These are phyloP conservation scores for Myripristis murdjan DNA, from an alignment of 2,797 vertebrate genomes.

Conservation along the genomic window DNA sequence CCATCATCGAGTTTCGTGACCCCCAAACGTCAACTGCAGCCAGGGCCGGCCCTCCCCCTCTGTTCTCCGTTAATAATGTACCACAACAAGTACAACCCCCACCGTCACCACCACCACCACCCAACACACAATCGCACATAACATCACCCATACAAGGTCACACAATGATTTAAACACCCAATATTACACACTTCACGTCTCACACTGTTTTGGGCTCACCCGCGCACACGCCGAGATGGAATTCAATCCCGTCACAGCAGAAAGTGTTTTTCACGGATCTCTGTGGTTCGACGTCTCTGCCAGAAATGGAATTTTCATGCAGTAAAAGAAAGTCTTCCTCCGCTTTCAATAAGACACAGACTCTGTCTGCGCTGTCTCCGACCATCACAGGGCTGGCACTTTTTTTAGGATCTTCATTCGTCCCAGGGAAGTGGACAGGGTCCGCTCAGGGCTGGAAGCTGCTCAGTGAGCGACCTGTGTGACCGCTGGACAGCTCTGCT, in stretches of 20 bases:
- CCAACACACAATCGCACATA: slow-evolving; percentile 35
- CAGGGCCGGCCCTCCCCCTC: background rate
- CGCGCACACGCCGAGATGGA: slow-evolving; percentile 28
- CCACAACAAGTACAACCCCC: background rate
- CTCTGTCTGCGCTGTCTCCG: slow-evolving; percentile 5
- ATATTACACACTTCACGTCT: slow-evolving; percentile 9
- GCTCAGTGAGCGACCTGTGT: too few relatives aligned
- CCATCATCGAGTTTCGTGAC: slow-evolving; percentile 53
- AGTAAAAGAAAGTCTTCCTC: slow-evolving; percentile 51
- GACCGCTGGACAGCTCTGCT: too few relatives aligned
- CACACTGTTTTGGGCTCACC: background rate
- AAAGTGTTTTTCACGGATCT: slow-evolving; percentile 60
- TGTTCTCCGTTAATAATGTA: slow-evolving; percentile 39
- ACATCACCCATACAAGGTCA: slow-evolving; percentile 57
- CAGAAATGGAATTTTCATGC: slow-evolving; percentile 66
- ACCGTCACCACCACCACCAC: slow-evolving; percentile 4
- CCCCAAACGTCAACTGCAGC: slow-evolving; percentile 22
- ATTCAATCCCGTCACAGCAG: slow-evolving; percentile 63
- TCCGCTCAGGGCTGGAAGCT: too few relatives aligned
- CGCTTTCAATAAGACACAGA: slow-evolving; percentile 26
- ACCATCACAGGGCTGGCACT: too few relatives aligned
- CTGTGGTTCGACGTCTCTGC: slow-evolving; percentile 32
- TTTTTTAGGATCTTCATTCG: background rate
- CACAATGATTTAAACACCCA: slow-evolving; percentile 44
- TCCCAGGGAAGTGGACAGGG: too few relatives aligned